Evolutionary conservation across 1,140 invertebrate genomes (phyloP).

Genomic region (Panulirus ornatus): DNA sequence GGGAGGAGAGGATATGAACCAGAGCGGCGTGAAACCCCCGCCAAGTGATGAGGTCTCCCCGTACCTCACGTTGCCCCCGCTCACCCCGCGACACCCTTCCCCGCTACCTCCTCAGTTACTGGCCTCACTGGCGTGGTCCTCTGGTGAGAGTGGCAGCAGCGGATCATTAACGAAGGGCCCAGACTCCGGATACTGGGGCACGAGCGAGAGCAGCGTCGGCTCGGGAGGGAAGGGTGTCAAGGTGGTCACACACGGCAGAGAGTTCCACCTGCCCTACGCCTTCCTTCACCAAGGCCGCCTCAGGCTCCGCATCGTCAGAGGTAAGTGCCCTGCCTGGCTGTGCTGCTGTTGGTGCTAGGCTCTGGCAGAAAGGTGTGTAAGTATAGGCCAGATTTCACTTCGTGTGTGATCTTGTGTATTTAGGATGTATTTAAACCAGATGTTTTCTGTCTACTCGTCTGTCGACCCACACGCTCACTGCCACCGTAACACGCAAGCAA

Average conservation of each 20-base stretch:
- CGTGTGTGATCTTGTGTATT: too few relatives aligned
- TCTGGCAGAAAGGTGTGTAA: too few relatives aligned
- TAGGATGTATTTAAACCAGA: too few relatives aligned
- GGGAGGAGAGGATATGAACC: neutral
- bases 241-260: conserved; percentile 57
- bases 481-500: too few relatives aligned
- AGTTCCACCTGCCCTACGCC: conserved; percentile 63
- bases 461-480: too few relatives aligned
- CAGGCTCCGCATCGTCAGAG: conserved; percentile 68
- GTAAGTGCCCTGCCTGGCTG: conserved; percentile 25
- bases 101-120: conserved; percentile 17
- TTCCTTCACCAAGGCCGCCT: conserved; percentile 58
- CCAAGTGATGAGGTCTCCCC: neutral
- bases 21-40: neutral
- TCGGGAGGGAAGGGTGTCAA: conserved; percentile 37
- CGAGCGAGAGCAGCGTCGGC: conserved; percentile 13
- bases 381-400: too few relatives aligned
- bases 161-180: conserved; percentile 37
- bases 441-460: too few relatives aligned
- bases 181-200: conserved; percentile 65
- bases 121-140: conserved; percentile 54
- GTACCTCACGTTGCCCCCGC: conserved; percentile 3
- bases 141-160: conserved; percentile 52
- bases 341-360: too few relatives aligned
- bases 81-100: neutral